Evolutionary conservation across 2,113 vertebrate species (phyloP), one percentile per base, ranked within the genome.

Genomic region (Suncus etruscus): DNA sequence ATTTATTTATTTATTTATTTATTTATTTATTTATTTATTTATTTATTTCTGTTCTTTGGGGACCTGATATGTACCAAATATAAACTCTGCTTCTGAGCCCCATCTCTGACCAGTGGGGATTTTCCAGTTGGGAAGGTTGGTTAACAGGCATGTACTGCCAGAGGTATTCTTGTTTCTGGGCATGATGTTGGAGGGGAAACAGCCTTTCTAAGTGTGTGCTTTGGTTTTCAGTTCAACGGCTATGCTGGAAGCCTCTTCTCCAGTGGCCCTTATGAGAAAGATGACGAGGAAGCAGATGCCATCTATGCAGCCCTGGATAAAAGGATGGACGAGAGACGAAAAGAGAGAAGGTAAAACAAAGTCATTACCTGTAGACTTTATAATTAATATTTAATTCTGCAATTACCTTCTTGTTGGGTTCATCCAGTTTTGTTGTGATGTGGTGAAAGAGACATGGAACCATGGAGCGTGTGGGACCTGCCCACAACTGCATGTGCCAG

Each of bases 171-270:
- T 77, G 24, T 32, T 47, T 72, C 14, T 83, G n/a, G 16, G 83
- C 15, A 10, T 79, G 87, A 47, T 50, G 16, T 29, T 70, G 47
- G 54, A 45, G 72, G 18, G 11, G 1, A 66, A 32, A 48, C 65
- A 50, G 47, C 47, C 69, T 39, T n/a, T 69, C n/a, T 66, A 2
- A 82, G 20, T 24, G 0, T 6, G 22, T 24, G 82, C 10, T 73
- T 39, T 80, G 27, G 24, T 91, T 90, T 11, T 22, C 87, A 99
- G 99, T 99, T 99, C 94, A 99, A 99, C 31, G 99, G 99, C 4
- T 99, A 99, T 0, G 99, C 99, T 3, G 99, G 99, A 25, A 99
- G 99, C 94, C 97, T 99, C 91, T 99, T 99, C 97, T 99, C 99
- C 1, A 99, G 99, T 0, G 99, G 99, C 0, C 99, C 99, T 1